These are phyloP conservation scores for Macrophya alboannulata DNA, from an alignment of 2,888 invertebrate species.

Conservation along the genomic window DNA sequence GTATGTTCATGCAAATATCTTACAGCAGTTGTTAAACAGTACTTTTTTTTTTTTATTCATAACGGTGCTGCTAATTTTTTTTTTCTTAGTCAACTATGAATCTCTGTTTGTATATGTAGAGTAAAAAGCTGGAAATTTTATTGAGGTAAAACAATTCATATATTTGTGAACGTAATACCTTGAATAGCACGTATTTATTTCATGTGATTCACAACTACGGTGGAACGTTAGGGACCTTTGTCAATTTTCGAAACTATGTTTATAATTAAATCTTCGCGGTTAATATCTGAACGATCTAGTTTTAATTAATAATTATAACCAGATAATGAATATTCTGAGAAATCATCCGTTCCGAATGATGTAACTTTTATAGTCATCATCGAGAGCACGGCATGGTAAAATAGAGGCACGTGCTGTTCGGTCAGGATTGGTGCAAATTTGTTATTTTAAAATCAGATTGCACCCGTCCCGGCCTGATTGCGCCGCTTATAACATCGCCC, in stretches of 20 bases:
- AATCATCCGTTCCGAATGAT: not conserved
- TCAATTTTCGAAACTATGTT: constrained; percentile 19
- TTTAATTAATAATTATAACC: constrained; percentile 17
- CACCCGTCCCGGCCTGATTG: constrained; percentile 82
- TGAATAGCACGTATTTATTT: not conserved
- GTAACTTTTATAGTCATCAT: not conserved
- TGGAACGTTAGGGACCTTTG: not conserved
- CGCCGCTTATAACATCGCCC: constrained; percentile 56
- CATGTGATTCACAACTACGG: not conserved
- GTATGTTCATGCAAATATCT: not conserved
- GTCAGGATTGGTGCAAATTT: constrained; percentile 80
- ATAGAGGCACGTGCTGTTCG: constrained; percentile 67
- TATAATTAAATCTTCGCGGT: constrained; percentile 37
- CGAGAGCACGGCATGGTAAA: not conserved
- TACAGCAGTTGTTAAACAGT: not conserved
- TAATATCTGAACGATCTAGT: constrained; percentile 4
- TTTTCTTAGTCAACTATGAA: not conserved
- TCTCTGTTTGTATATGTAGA: not conserved
- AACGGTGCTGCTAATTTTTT: not conserved
- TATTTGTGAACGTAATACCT: not conserved
- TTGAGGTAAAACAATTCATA: not conserved
- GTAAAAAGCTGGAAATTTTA: not conserved
- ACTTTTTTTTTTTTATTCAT: not conserved
- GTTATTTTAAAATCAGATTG: constrained; percentile 80
- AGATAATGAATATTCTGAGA: not conserved